Conservation (phyloP, 2,888 invertebrate genomes). For the Anorthoa munda region DNA sequence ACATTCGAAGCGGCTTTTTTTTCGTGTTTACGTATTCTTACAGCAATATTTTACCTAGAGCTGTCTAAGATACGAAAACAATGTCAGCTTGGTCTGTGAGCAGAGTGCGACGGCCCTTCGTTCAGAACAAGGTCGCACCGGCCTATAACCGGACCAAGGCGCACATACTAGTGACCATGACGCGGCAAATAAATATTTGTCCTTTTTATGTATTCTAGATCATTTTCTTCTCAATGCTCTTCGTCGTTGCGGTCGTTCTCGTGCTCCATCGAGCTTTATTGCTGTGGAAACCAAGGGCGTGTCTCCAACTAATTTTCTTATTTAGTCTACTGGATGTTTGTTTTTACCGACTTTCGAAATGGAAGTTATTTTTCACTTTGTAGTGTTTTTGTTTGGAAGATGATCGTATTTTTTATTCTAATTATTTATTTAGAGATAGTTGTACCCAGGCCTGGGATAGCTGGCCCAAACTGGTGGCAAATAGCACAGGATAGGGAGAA, state of each 20-base stretch:
- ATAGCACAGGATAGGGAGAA: no score
- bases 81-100: constrained; percentile 41
- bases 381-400: no score
- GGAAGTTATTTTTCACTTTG: no score
- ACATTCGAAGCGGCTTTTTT: constrained; percentile 48
- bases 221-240: constrained; percentile 26
- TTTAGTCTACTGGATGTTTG: constrained; percentile 6
- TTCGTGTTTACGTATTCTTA: constrained; percentile 53
- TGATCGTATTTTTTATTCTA: neutral
- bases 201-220: constrained; percentile 53
- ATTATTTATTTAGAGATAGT: neutral
- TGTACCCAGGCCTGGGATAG: no score
- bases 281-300: constrained; percentile 31
- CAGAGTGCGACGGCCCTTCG: constrained; percentile 71
- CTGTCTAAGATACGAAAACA: constrained; percentile 59
- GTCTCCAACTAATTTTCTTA: constrained; percentile 12
- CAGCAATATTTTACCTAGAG: constrained; percentile 61
- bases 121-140: constrained; percentile 57
- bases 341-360: no score
- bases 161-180: constrained; percentile 47
- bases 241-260: constrained; percentile 15
- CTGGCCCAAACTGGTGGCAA: no score
- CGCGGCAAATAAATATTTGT: constrained; percentile 38
- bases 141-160: constrained; percentile 66
- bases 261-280: constrained; percentile 22